Percentiles rank a stretch among this genome's conserved stretches.
Conservation (phyloP, 2,113 vertebrate species). For the Chunga burmeisteri region DNA sequence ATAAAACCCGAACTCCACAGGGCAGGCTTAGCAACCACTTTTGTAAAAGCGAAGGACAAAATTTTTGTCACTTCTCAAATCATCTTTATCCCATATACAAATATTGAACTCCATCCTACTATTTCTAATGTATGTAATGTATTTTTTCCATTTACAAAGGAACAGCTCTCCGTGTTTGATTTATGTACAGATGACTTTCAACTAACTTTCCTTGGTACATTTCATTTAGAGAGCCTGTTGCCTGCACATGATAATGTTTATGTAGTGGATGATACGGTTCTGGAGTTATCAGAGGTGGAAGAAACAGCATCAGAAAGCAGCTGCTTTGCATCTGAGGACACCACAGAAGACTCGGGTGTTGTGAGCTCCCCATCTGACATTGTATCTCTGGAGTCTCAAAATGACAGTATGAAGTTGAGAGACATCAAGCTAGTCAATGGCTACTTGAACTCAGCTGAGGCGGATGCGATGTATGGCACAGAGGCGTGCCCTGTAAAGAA, state of each 20-base stretch:
- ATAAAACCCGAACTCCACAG: not conserved
- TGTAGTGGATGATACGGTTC: slow-evolving; percentile 48
- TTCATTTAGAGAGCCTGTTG: slow-evolving; percentile 78
- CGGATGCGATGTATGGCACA: not conserved
- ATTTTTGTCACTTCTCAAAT: not conserved
- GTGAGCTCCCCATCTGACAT: slow-evolving; percentile 82
- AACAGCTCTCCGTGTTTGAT: not conserved
- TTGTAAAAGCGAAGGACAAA: not conserved
- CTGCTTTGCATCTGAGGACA: slow-evolving; percentile 86
- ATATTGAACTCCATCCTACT: not conserved
- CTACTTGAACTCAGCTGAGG: slow-evolving; percentile 48
- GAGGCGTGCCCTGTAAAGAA: slow-evolving; percentile 28
- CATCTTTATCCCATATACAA: not conserved
- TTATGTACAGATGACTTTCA: not conserved
- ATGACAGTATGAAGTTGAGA: slow-evolving; percentile 68
- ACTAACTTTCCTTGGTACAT: slow-evolving; percentile 52
- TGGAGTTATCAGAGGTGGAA: slow-evolving; percentile 65
- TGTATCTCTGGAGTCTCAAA: slow-evolving; percentile 80
- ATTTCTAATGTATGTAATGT: not conserved
- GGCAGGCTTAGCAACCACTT: not conserved
- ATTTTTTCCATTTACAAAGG: not conserved
- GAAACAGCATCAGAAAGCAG: slow-evolving; percentile 84
- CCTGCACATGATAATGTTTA: slow-evolving; percentile 47
- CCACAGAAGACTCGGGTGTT: slow-evolving; percentile 82
- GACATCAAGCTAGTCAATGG: slow-evolving; percentile 66